Conservation (phyloP, 2,113 vertebrate species). For the Taurulus bubalis region DNA sequence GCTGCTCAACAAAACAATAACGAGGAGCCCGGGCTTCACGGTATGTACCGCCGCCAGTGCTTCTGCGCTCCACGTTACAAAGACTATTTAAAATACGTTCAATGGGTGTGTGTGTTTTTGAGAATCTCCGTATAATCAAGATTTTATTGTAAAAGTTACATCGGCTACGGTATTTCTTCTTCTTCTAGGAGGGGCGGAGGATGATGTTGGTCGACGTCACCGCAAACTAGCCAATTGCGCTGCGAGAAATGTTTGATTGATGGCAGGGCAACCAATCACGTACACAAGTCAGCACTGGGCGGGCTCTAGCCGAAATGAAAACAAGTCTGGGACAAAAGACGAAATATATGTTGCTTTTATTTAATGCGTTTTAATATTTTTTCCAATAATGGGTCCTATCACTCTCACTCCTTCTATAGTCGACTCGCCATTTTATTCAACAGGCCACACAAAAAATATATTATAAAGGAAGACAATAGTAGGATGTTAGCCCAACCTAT, state of each 20-base stretch:
- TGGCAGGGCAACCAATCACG: slow-evolving; percentile 56
- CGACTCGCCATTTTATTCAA: not conserved
- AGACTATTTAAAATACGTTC: rapidly evolving
- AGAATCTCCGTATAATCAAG: slow-evolving; percentile 5
- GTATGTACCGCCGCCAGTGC: slow-evolving; percentile 63
- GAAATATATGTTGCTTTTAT: slow-evolving; percentile 32
- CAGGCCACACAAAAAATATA: not conserved
- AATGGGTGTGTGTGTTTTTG: not conserved
- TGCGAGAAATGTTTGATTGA: slow-evolving; percentile 64
- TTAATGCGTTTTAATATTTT: no score
- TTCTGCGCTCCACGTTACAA: not conserved
- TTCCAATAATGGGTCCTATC: rapidly evolving
- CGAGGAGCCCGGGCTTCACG: slow-evolving; percentile 83
- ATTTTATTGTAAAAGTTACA: slow-evolving; percentile 73
- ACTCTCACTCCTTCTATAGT: rapidly evolving
- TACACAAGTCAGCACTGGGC: slow-evolving; percentile 32
- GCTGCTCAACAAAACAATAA: slow-evolving; percentile 84
- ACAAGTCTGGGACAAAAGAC: slow-evolving; percentile 77
- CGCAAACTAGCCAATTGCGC: slow-evolving; percentile 58
- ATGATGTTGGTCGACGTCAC: slow-evolving; percentile 48
- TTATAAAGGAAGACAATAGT: not conserved
- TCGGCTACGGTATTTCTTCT: slow-evolving; percentile 75
- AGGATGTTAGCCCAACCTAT: slow-evolving; percentile 9
- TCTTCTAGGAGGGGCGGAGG: slow-evolving; percentile 62
- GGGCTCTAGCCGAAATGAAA: slow-evolving; percentile 75